Evolutionary conservation across 2,113 vertebrate species (phyloP).

Genomic region (Sisor rabdophorus): DNA sequence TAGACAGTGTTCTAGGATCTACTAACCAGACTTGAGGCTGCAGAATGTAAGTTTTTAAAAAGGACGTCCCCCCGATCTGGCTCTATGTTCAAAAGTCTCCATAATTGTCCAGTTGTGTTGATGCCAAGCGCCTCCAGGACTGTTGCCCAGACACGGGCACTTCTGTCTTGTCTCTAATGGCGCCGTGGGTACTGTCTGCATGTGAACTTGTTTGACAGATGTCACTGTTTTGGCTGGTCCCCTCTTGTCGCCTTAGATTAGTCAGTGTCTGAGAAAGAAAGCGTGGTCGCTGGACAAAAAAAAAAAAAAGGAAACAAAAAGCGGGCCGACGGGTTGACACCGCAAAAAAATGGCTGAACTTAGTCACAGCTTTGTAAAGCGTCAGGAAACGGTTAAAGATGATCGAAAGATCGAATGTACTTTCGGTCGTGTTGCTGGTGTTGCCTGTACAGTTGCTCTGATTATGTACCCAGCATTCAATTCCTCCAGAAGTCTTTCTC

Average conservation of each 20-base stretch:
- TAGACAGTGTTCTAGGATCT: neutral
- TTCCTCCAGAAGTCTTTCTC: neutral
- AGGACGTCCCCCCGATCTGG: constrained; percentile 40
- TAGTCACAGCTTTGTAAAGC: neutral
- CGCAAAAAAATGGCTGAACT: constrained; percentile 3
- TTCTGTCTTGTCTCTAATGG: constrained; percentile 34
- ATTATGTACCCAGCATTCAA: neutral
- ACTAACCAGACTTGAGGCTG: neutral
- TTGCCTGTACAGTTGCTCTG: neutral
- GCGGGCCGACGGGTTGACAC: neutral
- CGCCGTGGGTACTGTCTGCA: constrained; percentile 15
- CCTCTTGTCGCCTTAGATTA: constrained; percentile 11
- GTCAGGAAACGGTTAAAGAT: neutral
- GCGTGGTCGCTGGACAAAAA: constrained; percentile 3
- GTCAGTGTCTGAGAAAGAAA: constrained; percentile 14
- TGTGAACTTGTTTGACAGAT: constrained; percentile 40
- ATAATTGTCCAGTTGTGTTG: constrained; percentile 48
- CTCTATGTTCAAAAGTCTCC: constrained; percentile 25
- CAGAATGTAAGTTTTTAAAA: constrained; percentile 54
- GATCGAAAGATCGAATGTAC: neutral
- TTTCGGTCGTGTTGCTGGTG: no score
- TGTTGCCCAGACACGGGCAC: constrained; percentile 55
- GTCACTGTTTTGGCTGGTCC: constrained; percentile 30
- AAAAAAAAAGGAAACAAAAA: constrained; percentile 1
- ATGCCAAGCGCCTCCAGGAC: constrained; percentile 41